phyloP scores from a whole-genome alignment of 1,140 invertebrate species.

The Ceratosolen fusciceps region DNA sequence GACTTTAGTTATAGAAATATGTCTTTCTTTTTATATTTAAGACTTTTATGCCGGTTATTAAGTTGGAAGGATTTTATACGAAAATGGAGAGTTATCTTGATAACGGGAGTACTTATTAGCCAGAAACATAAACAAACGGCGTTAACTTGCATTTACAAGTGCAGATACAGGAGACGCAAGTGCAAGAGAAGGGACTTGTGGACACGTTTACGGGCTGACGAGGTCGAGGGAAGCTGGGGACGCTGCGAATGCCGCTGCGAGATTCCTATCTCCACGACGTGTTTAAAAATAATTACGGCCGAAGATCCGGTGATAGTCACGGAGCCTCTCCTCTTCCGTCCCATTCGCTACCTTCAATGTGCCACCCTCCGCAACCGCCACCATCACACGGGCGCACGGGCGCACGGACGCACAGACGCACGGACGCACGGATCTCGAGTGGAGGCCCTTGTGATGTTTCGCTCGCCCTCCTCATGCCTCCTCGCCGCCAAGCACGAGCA shows the following conservation, averaged over 20 bases:
- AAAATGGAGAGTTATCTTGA: no score
- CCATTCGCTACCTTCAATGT: not conserved
- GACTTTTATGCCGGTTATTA: no score
- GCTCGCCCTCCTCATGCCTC: not conserved
- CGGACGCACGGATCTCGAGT: not conserved
- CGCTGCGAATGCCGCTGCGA: constrained; percentile 36
- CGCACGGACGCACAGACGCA: not conserved
- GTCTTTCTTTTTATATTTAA: no score
- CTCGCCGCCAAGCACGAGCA: constrained; percentile 43
- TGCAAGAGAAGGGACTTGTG: constrained; percentile 41
- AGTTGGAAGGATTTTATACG: no score
- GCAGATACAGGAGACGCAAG: constrained; percentile 44
- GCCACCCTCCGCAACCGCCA: not conserved
- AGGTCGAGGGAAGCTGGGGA: constrained; percentile 17
- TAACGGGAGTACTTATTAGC: not conserved
- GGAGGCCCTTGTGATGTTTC: not conserved
- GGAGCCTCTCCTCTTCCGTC: constrained; percentile 51
- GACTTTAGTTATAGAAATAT: no score
- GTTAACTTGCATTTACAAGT: not conserved
- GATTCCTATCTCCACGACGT: constrained; percentile 70
- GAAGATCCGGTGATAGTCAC: constrained; percentile 71
- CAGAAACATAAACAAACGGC: not conserved
- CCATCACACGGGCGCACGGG: no score
- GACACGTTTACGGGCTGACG: constrained; percentile 56
- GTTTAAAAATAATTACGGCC: constrained; percentile 72